Percentiles rank a stretch among this genome's conserved stretches.
Evolutionary conservation across 1,140 invertebrate species (phyloP).

Genomic region (Bombus pascuorum): DNA sequence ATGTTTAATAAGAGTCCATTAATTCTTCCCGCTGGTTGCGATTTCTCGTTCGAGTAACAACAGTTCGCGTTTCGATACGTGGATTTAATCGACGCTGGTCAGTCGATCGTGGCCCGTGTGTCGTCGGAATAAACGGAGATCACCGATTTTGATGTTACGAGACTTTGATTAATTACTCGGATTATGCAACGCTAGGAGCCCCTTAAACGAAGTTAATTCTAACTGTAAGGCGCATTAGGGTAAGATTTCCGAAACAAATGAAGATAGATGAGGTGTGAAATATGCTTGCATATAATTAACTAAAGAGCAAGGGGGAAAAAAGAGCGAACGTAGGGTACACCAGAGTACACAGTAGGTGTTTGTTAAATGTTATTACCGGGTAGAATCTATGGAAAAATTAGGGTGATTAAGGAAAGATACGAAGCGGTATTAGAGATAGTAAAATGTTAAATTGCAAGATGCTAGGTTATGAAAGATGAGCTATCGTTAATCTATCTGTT

Average conservation of each 20-base stretch:
- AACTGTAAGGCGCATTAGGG: neutral
- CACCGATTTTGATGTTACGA: too few relatives aligned
- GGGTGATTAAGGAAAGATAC: neutral
- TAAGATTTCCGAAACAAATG: neutral
- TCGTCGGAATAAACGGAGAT: too few relatives aligned
- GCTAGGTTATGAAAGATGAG: slow-evolving; percentile 13
- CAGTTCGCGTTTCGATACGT: too few relatives aligned
- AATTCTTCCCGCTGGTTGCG: neutral
- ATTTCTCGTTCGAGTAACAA: too few relatives aligned
- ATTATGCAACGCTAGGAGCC: too few relatives aligned
- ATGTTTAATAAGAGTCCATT: neutral
- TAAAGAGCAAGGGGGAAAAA: neutral
- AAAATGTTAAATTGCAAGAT: slow-evolving; percentile 16
- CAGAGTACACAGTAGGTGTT: neutral
- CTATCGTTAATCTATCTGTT: slow-evolving; percentile 16
- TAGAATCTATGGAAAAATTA: neutral
- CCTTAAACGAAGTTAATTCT: neutral
- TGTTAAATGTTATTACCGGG: neutral
- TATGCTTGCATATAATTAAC: neutral
- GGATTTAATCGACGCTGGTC: too few relatives aligned
- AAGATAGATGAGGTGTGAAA: neutral
- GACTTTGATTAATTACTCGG: too few relatives aligned
- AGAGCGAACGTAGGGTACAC: neutral
- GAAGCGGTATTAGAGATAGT: slow-evolving; percentile 13
- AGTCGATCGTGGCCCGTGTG: rapidly evolving